Evolutionary conservation across 1,140 invertebrate species (phyloP), one percentile per base, ranked within the genome.

Genomic region (Diorhabda sublineata): DNA sequence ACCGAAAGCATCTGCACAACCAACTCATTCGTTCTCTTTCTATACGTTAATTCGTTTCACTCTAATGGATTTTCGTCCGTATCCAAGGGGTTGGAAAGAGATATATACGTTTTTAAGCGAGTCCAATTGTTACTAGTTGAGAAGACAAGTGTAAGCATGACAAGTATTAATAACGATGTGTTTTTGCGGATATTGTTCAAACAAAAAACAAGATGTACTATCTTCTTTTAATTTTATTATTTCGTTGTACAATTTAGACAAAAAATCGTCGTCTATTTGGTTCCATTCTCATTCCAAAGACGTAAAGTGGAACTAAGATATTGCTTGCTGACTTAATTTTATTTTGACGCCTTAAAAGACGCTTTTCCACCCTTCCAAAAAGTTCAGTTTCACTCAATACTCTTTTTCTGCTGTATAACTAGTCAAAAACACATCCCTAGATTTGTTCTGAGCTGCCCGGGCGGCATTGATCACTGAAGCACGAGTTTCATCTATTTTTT

Each of bases 1-100:
- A 26, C 11, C 64, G 58, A 64, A 64, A 4, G 41, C 45, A 56
- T 64, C 45, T 64, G 52, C 45, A 64, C 63, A 64, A 57, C 4
- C 45, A 43, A 44, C 44, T 45, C 61, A n/a, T 45, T 2, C 45
- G 11, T 5, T 44, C 4, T 52, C 47, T 52, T 52, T 52, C 47
- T 52, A 6, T 52, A 6, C 6, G 2, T 52, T n/a, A 8, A 52
- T n/a, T n/a, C 47, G 47, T 52, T 52, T 52, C 47, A 8, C 47
- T 52, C 47, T 52, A 52, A 52, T 52, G 47, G n/a, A 52, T 52
- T 52, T 52, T 52, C 47, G 47, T 52, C 47, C 11, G 3, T 4
- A 43, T 11, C 7, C 3, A 26, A 59, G 41, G 58, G 59, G 59
- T 43, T 42, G n/a, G 11, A 26, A 42, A 43, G 11, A 42, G 59